A percentile compares a stretch with the other conserved stretches of the same genome.
These are phyloP conservation scores for Zapornia atra DNA, from an alignment of 2,113 vertebrate genomes.

Conservation along the genomic window DNA sequence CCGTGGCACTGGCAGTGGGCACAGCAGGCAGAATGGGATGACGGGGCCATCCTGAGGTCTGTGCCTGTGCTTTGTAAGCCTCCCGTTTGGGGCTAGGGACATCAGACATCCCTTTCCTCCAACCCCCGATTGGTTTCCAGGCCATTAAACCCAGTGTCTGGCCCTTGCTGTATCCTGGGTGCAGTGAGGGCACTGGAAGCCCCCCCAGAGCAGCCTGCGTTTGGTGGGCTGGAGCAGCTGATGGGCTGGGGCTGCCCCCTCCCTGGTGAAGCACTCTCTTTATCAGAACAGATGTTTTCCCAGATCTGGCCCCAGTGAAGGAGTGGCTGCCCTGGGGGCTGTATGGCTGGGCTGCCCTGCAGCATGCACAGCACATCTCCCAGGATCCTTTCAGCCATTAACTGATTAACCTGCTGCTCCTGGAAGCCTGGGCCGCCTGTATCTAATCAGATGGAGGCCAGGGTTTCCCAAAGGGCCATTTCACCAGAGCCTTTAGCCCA, in stretches of 20 bases:
- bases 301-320: not conserved
- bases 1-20: not conserved
- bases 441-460: conserved; percentile 51
- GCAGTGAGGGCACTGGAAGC: rapidly evolving
- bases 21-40: not conserved
- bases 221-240: not conserved
- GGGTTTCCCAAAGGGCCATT: conserved; percentile 20
- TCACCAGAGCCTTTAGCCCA: not conserved
- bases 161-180: not conserved
- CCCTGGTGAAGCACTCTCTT: conserved; percentile 5
- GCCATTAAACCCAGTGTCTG: not conserved
- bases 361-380: not conserved
- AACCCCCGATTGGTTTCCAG: not conserved
- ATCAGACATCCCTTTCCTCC: not conserved
- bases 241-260: not conserved
- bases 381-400: conserved; percentile 51
- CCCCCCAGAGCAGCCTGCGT: not conserved
- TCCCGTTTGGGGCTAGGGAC: not conserved
- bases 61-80: not conserved
- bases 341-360: not conserved
- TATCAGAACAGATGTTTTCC: conserved; percentile 63
- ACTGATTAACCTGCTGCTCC: conserved; percentile 70
- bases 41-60: not conserved
- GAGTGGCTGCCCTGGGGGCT: not conserved
- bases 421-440: not conserved